Conservation (phyloP, 2,888 invertebrate genomes). For the Ramazzottius varieornatus region DNA sequence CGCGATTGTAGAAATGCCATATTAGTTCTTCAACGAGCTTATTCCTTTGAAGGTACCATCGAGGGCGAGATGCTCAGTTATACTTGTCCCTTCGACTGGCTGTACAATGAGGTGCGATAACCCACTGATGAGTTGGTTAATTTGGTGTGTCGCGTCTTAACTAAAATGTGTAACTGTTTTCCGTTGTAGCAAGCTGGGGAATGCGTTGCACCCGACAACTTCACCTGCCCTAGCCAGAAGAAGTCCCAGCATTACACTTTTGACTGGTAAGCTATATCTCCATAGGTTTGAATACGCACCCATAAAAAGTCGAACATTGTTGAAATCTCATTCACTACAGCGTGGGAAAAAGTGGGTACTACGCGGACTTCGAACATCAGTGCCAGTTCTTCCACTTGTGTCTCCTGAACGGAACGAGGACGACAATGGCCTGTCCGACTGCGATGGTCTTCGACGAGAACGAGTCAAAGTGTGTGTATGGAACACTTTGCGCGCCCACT, state of each 20-base stretch:
- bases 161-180: background rate
- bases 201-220: background rate
- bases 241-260: background rate
- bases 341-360: background rate
- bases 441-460: constrained; percentile 1
- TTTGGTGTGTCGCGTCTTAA: background rate
- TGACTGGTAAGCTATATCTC: background rate
- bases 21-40: no score
- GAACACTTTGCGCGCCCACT: background rate
- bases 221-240: background rate
- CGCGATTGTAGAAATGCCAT: no score
- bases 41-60: no score
- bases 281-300: background rate
- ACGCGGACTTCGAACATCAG: background rate
- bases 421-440: background rate
- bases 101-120: background rate
- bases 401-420: background rate
- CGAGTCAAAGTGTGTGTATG: background rate
- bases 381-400: constrained; percentile 1
- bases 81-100: background rate
- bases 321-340: no score
- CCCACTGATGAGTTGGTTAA: background rate
- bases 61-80: background rate
- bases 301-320: no score
- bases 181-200: background rate